Conservation (phyloP, 2,888 invertebrate genomes). For the Bombylius discolor region DNA sequence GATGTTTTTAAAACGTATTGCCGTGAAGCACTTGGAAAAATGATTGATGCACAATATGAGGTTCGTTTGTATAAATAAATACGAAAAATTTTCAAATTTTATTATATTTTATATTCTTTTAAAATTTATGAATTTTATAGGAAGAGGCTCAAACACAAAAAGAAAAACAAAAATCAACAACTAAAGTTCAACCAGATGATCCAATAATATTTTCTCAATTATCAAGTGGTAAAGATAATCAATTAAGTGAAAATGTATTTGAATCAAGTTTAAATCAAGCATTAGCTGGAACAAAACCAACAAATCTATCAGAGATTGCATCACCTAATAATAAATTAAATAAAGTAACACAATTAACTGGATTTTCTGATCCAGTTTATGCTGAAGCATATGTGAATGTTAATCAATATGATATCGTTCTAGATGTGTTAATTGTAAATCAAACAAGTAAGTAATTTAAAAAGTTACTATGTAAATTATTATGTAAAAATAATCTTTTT, state of each 20-base stretch:
- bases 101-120: neutral
- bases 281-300: slow-evolving; percentile 49
- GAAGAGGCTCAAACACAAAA: slow-evolving; percentile 38
- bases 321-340: slow-evolving; percentile 47
- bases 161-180: slow-evolving; percentile 54
- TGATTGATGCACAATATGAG: slow-evolving; percentile 67
- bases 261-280: slow-evolving; percentile 87
- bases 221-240: slow-evolving; percentile 47
- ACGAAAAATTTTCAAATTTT: neutral
- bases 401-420: slow-evolving; percentile 95
- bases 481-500: neutral
- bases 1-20: slow-evolving; percentile 61
- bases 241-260: slow-evolving; percentile 61
- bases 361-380: slow-evolving; percentile 98
- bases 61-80: slow-evolving; percentile 47
- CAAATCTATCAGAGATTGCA: slow-evolving; percentile 38
- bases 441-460: slow-evolving; percentile 59
- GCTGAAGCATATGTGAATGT: slow-evolving; percentile 99
- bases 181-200: slow-evolving; percentile 70
- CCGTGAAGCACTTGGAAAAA: slow-evolving; percentile 63
- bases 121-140: slow-evolving; percentile 8
- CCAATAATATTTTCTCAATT: slow-evolving; percentile 74
- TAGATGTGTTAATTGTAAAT: slow-evolving; percentile 96
- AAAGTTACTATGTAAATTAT: too few relatives aligned
- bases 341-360: slow-evolving; percentile 91